phyloP scores from a whole-genome alignment of 2,797 vertebrate genomes.

The Manis pentadactyla region DNA sequence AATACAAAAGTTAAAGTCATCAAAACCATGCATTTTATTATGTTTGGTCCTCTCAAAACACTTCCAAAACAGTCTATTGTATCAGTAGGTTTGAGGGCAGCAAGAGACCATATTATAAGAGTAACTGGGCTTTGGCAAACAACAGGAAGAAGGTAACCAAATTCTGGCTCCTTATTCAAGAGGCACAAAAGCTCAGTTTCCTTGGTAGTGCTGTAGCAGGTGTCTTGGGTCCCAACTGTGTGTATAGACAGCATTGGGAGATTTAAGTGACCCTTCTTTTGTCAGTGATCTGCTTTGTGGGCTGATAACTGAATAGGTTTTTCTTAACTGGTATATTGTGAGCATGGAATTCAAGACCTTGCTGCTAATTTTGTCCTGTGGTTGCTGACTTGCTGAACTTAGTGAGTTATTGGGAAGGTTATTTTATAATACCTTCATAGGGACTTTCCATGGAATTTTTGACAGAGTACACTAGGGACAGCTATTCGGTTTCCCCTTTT shows the following conservation, averaged over 20 bases:
- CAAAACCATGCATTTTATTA: background rate
- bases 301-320: background rate
- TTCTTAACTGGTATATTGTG: background rate
- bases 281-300: background rate
- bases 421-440: background rate
- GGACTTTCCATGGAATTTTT: background rate
- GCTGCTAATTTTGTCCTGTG: background rate
- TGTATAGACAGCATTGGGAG: fast-evolving
- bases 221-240: background rate
- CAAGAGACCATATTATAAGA: background rate
- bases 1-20: background rate
- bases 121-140: background rate
- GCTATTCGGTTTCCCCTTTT: background rate
- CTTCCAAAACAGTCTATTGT: background rate
- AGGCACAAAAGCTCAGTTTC: background rate
- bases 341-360: background rate
- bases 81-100: background rate
- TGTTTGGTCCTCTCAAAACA: background rate
- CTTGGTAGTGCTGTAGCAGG: background rate
- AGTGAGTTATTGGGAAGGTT: background rate
- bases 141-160: background rate
- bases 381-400: background rate
- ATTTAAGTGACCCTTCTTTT: background rate
- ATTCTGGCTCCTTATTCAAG: background rate
- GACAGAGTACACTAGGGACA: background rate